Evolutionary conservation across 2,113 vertebrate genomes (phyloP), one percentile per base, ranked within the genome.

Genomic region (rat (Rattus norvegicus)): DNA sequence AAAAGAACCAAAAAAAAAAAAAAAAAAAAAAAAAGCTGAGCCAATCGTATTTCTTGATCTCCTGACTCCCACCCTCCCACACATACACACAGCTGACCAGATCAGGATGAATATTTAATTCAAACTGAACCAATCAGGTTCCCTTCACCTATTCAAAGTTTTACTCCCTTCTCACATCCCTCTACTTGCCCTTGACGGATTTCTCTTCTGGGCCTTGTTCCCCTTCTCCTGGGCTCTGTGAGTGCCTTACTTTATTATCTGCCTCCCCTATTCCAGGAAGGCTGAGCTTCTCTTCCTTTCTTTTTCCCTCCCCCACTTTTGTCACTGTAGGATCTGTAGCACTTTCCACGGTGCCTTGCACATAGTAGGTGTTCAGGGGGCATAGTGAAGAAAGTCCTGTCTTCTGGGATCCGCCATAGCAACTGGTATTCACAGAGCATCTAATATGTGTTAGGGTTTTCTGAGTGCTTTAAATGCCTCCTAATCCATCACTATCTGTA

Each of bases 41-140:
- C 59, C 90, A 86, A 69, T 92, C 80, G 54, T 75, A 81, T 70
- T 61, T 61, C 56, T 67, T 20, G 13, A 72, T 16, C 54, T 43
- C 43, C 56, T 2, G 2, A 0, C 56, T 39, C 54, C 30, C 24
- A 39, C 17, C 47, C 7, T 22, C 70, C 20, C 87, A 26, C 20
- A 20, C 5, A 19, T n/a, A 39, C 63, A 54, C 13, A 54, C 4
- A 28, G 13, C 14, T 84, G 69, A 88, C 1, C 72, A 56, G 54
- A 30, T n/a, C 61, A 56, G 43, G 83, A 84, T 8, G 43, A 63
- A 30, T n/a, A 91, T 70, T n/a, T 26, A 88, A 63, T 76, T 92
- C 69, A 90, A 49, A 70, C 13, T 47, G 30, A 90, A 39, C 67
- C 89, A 94, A 47, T 94, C 86, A 87, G 80, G 59, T 76, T 73